Conservation (phyloP, 2,888 invertebrate genomes). For the Diaphora mendica region DNA sequence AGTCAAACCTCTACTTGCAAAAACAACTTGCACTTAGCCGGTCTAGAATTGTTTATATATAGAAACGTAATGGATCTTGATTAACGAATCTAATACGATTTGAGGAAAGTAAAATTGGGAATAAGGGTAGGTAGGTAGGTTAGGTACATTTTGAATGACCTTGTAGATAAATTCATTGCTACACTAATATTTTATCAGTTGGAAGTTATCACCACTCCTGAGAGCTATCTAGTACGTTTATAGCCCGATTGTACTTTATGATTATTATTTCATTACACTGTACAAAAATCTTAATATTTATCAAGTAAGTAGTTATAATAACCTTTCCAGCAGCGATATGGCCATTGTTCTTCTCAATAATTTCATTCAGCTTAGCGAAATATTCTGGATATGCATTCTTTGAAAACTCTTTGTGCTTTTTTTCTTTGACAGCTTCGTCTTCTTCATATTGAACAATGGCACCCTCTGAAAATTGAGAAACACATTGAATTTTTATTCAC, state of each 20-base stretch:
- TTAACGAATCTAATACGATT: constrained; percentile 24
- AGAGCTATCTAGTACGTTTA: not conserved
- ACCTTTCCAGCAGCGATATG: constrained; percentile 44
- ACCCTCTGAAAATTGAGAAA: constrained; percentile 43
- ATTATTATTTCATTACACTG: not conserved
- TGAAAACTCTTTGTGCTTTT: constrained; percentile 45
- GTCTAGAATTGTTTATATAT: accelerated
- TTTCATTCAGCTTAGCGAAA: constrained; percentile 50
- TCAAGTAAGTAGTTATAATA: not conserved
- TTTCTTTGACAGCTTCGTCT: constrained; percentile 48
- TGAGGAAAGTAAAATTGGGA: too few relatives aligned
- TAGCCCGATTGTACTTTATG: not conserved
- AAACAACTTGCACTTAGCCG: not conserved
- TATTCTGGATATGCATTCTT: constrained; percentile 53
- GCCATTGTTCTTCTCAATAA: constrained; percentile 56
- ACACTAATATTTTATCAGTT: not conserved
- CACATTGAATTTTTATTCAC: not conserved
- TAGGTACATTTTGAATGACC: not conserved
- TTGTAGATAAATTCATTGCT: not conserved
- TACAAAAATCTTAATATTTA: not conserved
- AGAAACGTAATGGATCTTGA: not conserved
- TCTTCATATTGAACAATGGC: constrained; percentile 46
- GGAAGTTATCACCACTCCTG: not conserved
- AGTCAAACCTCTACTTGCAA: not conserved
- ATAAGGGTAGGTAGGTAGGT: too few relatives aligned